Evolutionary conservation across 2,113 vertebrate species (phyloP).

Genomic region (Syngnathoides biaculeatus): DNA sequence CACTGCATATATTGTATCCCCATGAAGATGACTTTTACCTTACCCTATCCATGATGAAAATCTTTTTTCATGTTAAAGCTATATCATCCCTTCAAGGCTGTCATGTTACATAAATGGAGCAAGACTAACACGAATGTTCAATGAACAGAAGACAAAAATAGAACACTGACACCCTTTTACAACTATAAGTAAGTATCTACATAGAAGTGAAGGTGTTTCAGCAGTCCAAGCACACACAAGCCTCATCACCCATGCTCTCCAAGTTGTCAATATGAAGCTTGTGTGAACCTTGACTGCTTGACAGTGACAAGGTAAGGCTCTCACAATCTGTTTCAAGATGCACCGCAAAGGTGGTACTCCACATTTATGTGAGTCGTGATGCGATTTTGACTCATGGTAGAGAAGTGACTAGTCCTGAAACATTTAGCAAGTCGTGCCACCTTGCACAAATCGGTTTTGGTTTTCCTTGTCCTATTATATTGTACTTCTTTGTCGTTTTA

Average conservation of each 20-base stretch:
- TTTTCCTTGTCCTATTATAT: neutral
- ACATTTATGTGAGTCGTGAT: conserved; percentile 11
- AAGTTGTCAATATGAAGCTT: conserved; percentile 20
- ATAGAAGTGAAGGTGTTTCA: conserved; percentile 27
- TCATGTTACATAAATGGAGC: neutral
- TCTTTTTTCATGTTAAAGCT: neutral
- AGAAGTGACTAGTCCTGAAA: conserved; percentile 30
- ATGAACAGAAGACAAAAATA: conserved; percentile 25
- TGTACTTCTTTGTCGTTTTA: neutral
- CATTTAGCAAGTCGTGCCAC: conserved; percentile 35
- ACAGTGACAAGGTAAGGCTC: conserved; percentile 40
- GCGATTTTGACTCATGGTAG: conserved; percentile 7
- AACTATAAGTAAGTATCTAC: conserved; percentile 15
- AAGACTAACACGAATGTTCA: neutral
- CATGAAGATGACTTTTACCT: conserved; percentile 14
- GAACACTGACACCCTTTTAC: conserved; percentile 17
- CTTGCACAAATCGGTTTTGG: conserved; percentile 6
- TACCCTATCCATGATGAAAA: neutral
- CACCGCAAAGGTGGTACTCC: conserved; percentile 23
- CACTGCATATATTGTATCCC: too few species aligned
- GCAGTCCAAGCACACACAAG: neutral
- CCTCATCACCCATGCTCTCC: neutral
- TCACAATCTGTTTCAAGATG: conserved; percentile 43
- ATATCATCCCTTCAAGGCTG: neutral
- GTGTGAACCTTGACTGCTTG: conserved; percentile 23